Evolutionary conservation across 2,113 vertebrate genomes (phyloP).

Genomic region (Nesogale talazaci): DNA sequence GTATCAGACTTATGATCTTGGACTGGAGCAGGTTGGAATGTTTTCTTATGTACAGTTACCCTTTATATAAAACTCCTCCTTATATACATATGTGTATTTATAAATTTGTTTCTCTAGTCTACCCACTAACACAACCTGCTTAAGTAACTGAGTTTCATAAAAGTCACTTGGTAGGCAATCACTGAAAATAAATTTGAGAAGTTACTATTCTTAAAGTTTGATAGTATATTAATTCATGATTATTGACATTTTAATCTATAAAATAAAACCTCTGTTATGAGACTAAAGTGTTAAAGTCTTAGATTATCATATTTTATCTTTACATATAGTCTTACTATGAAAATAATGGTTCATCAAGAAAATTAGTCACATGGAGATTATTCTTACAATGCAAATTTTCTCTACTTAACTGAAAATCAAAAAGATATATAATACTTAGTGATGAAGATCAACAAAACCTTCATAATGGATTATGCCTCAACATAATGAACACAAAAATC

Average conservation of each 20-base stretch:
- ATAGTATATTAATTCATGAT: neutral
- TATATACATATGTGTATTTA: too few relatives aligned
- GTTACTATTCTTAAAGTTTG: neutral
- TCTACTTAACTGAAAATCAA: too few relatives aligned
- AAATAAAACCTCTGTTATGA: neutral
- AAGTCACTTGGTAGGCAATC: conserved; percentile 2
- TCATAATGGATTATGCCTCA: too few relatives aligned
- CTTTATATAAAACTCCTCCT: too few relatives aligned
- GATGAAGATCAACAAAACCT: too few relatives aligned
- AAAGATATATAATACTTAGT: too few relatives aligned
- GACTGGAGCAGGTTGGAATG: too few relatives aligned
- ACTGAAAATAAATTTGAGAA: neutral
- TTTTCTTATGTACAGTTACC: too few relatives aligned
- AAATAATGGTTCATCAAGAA: neutral
- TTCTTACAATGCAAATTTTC: neutral
- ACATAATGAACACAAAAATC: too few relatives aligned
- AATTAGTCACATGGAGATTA: neutral
- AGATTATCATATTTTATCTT: neutral
- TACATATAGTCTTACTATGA: neutral
- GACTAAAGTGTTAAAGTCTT: neutral
- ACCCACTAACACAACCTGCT: too few relatives aligned
- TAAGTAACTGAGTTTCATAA: neutral
- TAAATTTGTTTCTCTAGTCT: too few relatives aligned
- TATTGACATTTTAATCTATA: neutral
- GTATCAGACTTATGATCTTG: too few relatives aligned